Base-by-base conservation (phyloP, 2,113 vertebrate genomes). In the Aspidoscelis tigris region DNA sequence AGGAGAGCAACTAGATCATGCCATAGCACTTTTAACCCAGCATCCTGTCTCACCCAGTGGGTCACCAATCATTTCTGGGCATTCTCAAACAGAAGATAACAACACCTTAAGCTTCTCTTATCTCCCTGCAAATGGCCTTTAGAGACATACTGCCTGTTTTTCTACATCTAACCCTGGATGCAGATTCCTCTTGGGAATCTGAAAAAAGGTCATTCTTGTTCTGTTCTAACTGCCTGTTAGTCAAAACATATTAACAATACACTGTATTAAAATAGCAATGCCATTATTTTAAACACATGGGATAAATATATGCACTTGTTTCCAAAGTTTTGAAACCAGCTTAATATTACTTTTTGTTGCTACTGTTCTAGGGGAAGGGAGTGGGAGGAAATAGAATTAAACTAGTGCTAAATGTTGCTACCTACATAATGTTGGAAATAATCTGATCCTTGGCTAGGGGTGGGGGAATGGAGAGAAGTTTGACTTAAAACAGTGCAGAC, bases 171-270 rank as follows among this genome's bases (percentile, higher is more conserved):
- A 70, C 16, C 9, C 33, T 61, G 11, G 33, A 39, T n/a, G n/a
- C n/a, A n/a, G n/a, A n/a, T 78, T 80, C 66, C 61, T 47, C 5
- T 43, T 78, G 20, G 61, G 26, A 73, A 47, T 1, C 11, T 70
- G 76, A 79, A 78, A 82, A 64, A 58, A 83, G 33, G 47, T 80
- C 71, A 55, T 75, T 11, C 76, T 64, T 1, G 50, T 83, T 81
- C 65, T 58, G 68, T 87, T 68, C 66, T 66, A 73, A 69, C 47
- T 81, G 66, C 44, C 14, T 7, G 24, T 89, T 58, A 33, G 44
- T 16, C 80, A 74, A 83, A 61, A 24, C 65, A 74, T 44, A 78
- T 84, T 43, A 53, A 70, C 11, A 61, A 22, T 70, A 21, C 7
- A 58, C 12, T 70, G 47, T 74, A 71, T 5, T 18, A 8, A 61